Percentiles rank a stretch among this genome's conserved stretches.
Evolutionary conservation across 1,140 invertebrate species (phyloP).

Genomic region (Rhopalosiphum maidis): DNA sequence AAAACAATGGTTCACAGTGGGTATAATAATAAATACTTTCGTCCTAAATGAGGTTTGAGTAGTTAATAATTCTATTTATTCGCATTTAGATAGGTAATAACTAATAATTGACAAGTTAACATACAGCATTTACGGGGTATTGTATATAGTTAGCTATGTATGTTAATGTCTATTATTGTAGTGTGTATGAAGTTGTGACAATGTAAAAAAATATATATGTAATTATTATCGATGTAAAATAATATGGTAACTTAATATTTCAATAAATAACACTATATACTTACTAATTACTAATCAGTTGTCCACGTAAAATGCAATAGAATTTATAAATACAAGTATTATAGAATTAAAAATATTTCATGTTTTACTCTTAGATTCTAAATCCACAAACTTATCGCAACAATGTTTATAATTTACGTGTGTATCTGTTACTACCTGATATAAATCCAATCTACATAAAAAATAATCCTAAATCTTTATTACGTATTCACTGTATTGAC

Average conservation of each 20-base stretch:
- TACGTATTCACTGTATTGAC: neutral
- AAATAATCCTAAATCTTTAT: neutral
- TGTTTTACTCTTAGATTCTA: neutral
- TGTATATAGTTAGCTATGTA: neutral
- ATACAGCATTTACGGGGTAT: neutral
- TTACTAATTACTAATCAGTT: neutral
- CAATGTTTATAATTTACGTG: neutral
- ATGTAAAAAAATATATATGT: neutral
- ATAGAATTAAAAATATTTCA: neutral
- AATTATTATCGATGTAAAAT: neutral
- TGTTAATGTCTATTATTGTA: neutral
- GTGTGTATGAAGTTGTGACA: neutral
- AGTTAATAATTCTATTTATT: neutral
- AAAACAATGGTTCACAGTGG: neutral
- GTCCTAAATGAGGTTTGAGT: neutral
- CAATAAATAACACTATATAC: no score
- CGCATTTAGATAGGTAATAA: neutral
- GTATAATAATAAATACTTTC: constrained; percentile 13
- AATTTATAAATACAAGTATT: neutral
- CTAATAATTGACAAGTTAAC: neutral
- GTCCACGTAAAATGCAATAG: neutral
- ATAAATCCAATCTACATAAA: neutral
- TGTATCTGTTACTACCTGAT: neutral
- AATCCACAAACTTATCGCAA: neutral
- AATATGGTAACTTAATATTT: neutral